Conservation (phyloP, 1,140 invertebrate genomes). For the Ips nitidus region DNA sequence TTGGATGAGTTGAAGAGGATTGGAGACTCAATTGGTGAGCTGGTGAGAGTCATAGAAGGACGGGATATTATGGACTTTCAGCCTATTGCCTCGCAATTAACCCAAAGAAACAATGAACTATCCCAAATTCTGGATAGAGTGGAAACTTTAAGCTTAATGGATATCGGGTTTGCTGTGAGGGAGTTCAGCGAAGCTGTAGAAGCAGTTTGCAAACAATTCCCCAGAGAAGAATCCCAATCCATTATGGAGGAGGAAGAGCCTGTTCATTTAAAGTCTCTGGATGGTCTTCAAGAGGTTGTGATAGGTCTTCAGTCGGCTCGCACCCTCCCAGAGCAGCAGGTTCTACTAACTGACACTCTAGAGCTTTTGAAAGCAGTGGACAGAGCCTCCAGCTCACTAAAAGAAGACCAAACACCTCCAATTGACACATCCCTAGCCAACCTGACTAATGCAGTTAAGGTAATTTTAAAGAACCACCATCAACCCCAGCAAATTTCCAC, state of each 20-base stretch:
- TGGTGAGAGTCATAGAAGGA: conserved; percentile 18
- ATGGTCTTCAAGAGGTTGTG: conserved; percentile 22
- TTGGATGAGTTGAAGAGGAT: conserved; percentile 28
- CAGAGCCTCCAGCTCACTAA: neutral
- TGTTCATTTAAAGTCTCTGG: conserved; percentile 24
- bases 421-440: conserved; percentile 17
- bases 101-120: conserved; percentile 19
- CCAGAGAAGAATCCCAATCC: conserved; percentile 1
- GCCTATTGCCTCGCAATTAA: conserved; percentile 10
- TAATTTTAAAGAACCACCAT: conserved; percentile 22
- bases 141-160: conserved; percentile 22
- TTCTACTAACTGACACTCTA: conserved; percentile 21
- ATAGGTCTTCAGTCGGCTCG: conserved; percentile 4
- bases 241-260: conserved; percentile 21
- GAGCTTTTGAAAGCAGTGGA: conserved; percentile 28
- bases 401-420: conserved; percentile 11
- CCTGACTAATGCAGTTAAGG: conserved; percentile 21
- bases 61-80: conserved; percentile 18
- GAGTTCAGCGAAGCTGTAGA: conserved; percentile 33
- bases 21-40: conserved; percentile 4
- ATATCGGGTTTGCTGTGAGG: conserved; percentile 28
- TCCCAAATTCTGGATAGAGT: conserved; percentile 23
- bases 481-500: neutral
- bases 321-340: conserved; percentile 24
- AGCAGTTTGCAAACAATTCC: conserved; percentile 15